Evolutionary conservation across 2,797 vertebrate species (phyloP).

Genomic region (Macroramphosus scolopax): DNA sequence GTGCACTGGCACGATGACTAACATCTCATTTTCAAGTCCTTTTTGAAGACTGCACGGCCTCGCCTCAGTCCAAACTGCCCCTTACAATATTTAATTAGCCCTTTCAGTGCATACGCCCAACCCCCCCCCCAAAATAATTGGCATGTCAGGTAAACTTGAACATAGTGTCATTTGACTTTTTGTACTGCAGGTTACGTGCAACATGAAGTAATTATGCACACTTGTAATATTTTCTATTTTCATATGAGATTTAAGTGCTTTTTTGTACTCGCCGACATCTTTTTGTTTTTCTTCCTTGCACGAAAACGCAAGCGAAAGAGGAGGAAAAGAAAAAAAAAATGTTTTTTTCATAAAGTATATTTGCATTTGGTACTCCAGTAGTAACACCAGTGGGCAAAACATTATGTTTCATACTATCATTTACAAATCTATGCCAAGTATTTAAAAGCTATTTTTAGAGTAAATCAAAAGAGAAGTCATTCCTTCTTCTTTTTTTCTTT

Average conservation of each 20-base stretch:
- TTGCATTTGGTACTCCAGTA: slow-evolving; percentile 79
- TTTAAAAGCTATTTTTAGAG: slow-evolving; percentile 83
- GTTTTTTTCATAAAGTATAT: slow-evolving; percentile 77
- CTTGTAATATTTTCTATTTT: slow-evolving; percentile 85
- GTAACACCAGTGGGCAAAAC: slow-evolving; percentile 71
- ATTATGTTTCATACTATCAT: slow-evolving; percentile 75
- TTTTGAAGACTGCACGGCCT: slow-evolving; percentile 49
- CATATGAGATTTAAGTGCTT: slow-evolving; percentile 83
- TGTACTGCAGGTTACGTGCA: slow-evolving; percentile 80
- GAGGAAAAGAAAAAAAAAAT: slow-evolving; percentile 66
- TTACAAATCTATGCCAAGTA: slow-evolving; percentile 82
- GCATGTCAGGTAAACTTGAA: slow-evolving; percentile 76
- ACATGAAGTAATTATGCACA: slow-evolving; percentile 80
- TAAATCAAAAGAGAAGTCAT: slow-evolving; percentile 70
- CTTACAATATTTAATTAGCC: slow-evolving; percentile 52
- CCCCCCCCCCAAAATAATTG: slow-evolving; percentile 58
- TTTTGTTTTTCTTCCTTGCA: slow-evolving; percentile 75
- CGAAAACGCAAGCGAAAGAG: slow-evolving; percentile 70
- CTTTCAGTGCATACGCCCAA: slow-evolving; percentile 57
- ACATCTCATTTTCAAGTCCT: slow-evolving; percentile 59
- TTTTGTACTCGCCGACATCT: slow-evolving; percentile 78
- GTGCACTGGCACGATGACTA: slow-evolving; percentile 43
- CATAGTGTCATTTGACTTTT: slow-evolving; percentile 76
- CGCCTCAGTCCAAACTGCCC: slow-evolving; percentile 65
- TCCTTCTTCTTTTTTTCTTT: slow-evolving; percentile 72